Evolutionary conservation across 35 echinoderm and acorn worm genomes (phyloP).

Genomic region (Apostichopus californicus): DNA sequence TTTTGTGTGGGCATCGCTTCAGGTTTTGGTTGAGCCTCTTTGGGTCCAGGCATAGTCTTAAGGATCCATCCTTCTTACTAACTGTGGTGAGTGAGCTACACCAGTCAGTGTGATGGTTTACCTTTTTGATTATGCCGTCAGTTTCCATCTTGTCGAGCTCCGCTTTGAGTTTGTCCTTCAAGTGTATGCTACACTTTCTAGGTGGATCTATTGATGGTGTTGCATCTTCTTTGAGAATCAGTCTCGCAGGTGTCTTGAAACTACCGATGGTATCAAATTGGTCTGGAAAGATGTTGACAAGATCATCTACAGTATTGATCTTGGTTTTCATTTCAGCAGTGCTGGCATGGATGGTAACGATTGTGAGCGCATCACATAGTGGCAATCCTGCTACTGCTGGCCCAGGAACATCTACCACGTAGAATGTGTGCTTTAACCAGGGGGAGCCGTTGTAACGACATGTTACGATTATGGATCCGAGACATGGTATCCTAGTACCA

Average conservation of each 20-base stretch:
- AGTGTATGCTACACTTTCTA: too few species aligned
- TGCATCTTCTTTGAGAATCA: constrained; percentile 54
- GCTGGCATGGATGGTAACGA: too few species aligned
- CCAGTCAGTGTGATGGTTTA: constrained; percentile 33
- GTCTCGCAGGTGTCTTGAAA: constrained; percentile 44
- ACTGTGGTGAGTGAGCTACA: constrained; percentile 59
- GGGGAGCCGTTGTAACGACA: too few species aligned
- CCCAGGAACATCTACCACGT: too few species aligned
- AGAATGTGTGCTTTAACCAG: too few species aligned
- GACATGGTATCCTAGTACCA: constrained; percentile 47
- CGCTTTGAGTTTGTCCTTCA: too few species aligned
- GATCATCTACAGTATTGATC: neutral
- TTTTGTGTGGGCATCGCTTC: neutral
- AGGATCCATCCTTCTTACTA: constrained; percentile 43
- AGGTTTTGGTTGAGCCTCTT: neutral
- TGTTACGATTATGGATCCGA: too few species aligned
- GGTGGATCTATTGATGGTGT: constrained; percentile 59
- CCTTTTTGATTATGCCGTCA: too few species aligned
- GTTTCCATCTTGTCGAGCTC: too few species aligned
- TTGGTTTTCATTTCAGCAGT: too few species aligned
- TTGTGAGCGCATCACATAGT: too few species aligned
- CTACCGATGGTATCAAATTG: constrained; percentile 53
- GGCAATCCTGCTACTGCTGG: too few species aligned
- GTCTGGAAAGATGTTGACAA: constrained; percentile 14
- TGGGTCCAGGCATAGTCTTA: neutral